Evolutionary conservation across 1,140 invertebrate species (phyloP).

Genomic region (Chymomyza costata): DNA sequence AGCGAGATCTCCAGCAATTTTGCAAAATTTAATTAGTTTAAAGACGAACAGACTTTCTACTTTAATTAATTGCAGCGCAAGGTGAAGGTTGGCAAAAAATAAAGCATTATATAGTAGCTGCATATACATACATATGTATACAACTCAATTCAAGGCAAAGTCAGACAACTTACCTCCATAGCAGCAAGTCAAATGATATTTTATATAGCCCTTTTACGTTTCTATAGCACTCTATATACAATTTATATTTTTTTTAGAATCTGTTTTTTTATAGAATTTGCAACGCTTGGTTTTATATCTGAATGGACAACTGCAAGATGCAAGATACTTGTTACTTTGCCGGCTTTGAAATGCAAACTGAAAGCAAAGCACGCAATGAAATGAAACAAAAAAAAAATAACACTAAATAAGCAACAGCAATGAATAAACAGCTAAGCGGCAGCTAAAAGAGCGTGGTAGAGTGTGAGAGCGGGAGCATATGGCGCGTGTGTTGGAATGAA

Average conservation of each 20-base stretch:
- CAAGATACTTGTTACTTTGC: slow-evolving; percentile 72
- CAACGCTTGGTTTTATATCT: slow-evolving; percentile 35
- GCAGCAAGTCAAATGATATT: slow-evolving; percentile 16
- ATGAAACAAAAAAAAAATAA: slow-evolving; percentile 11
- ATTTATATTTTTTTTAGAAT: too few relatives aligned
- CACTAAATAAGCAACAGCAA: slow-evolving; percentile 47
- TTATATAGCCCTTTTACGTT: slow-evolving; percentile 8
- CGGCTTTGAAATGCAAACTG: slow-evolving; percentile 70
- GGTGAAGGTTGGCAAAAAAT: slow-evolving; percentile 56
- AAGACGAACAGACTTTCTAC: too few relatives aligned
- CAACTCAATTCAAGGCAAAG: slow-evolving; percentile 13
- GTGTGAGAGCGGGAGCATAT: slow-evolving; percentile 1
- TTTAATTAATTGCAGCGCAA: slow-evolving; percentile 64
- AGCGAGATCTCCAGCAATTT: too few relatives aligned
- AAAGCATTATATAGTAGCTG: too few relatives aligned
- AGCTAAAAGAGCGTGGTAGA: slow-evolving; percentile 6
- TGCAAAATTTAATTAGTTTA: too few relatives aligned
- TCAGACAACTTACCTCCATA: slow-evolving; percentile 52
- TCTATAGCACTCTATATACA: slow-evolving; percentile 44
- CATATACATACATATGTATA: too few relatives aligned
- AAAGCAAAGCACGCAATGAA: too few relatives aligned
- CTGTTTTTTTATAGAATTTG: too few relatives aligned
- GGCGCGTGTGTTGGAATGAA: slow-evolving; percentile 30
- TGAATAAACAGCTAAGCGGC: slow-evolving; percentile 50
- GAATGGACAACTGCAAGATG: slow-evolving; percentile 65